Conservation (phyloP, 1,140 invertebrate genomes). For the Hesperophylax magnus region DNA sequence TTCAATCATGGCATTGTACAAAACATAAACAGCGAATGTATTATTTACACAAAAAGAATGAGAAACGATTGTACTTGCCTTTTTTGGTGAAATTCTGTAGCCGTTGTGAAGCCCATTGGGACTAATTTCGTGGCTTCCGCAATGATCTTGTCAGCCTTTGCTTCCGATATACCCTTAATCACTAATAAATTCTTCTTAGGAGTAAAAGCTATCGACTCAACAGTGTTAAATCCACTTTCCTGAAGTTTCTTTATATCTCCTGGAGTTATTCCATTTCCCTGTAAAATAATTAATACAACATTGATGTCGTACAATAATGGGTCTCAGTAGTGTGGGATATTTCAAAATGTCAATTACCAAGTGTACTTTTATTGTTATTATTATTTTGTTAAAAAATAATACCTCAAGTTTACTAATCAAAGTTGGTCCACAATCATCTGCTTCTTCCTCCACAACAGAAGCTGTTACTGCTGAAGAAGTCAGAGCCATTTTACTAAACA, state of each 20-base stretch:
- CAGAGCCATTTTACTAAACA: slow-evolving; percentile 57
- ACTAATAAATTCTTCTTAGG: slow-evolving; percentile 91
- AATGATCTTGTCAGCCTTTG: slow-evolving; percentile 97
- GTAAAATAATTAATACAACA: slow-evolving; percentile 53
- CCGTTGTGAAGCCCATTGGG: slow-evolving; percentile 98
- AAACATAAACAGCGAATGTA: no score
- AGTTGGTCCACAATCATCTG: slow-evolving; percentile 75
- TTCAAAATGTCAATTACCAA: background rate
- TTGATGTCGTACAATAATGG: background rate
- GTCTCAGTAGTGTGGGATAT: background rate
- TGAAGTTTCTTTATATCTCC: slow-evolving; percentile 95
- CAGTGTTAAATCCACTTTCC: slow-evolving; percentile 94
- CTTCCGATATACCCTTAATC: slow-evolving; percentile 98
- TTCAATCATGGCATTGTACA: no score
- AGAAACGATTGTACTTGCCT: slow-evolving; percentile 65
- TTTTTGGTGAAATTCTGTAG: slow-evolving; percentile 95
- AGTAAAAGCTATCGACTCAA: slow-evolving; percentile 95
- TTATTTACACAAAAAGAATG: no score
- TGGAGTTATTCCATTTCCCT: slow-evolving; percentile 90
- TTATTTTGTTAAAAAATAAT: slow-evolving; percentile 44
- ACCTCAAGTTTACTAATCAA: slow-evolving; percentile 76
- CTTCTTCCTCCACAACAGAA: slow-evolving; percentile 69
- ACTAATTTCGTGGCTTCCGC: slow-evolving; percentile 93
- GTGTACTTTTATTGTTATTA: background rate
- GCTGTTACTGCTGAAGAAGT: slow-evolving; percentile 65